Conservation (phyloP, 1,140 invertebrate species). For the Nasonia longicornis region DNA sequence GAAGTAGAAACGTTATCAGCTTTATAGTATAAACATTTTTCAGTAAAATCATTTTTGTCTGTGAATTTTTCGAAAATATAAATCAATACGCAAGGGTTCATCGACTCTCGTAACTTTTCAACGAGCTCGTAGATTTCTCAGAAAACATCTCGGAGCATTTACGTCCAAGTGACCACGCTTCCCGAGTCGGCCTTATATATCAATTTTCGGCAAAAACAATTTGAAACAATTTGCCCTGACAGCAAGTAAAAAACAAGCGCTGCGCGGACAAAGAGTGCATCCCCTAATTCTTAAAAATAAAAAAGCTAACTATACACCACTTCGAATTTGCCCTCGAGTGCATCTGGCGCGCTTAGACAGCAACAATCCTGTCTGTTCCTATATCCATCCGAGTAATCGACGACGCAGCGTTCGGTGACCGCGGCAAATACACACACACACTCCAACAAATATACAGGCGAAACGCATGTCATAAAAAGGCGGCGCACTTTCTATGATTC, state of each 20-base stretch:
- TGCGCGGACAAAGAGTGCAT: not conserved
- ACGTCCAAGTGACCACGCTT: no score
- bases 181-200: not conserved
- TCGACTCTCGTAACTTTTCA: no score
- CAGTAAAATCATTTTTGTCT: no score
- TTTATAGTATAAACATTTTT: no score
- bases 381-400: not conserved
- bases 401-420: slow-evolving; percentile 5
- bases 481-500: slow-evolving; percentile 15
- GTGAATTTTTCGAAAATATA: no score
- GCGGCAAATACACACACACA: not conserved
- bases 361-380: not conserved
- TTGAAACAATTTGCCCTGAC: slow-evolving; percentile 3
- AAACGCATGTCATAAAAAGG: slow-evolving; percentile 9
- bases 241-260: not conserved
- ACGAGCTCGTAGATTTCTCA: not conserved
- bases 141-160: not conserved
- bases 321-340: not conserved
- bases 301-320: not conserved
- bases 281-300: not conserved
- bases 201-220: not conserved
- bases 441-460: not conserved
- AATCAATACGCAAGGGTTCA: no score
- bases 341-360: not conserved
- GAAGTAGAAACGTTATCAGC: no score